These are phyloP conservation scores for Pelecanoides urinatrix DNA, from an alignment of 2,113 vertebrate species.

Conservation along the genomic window DNA sequence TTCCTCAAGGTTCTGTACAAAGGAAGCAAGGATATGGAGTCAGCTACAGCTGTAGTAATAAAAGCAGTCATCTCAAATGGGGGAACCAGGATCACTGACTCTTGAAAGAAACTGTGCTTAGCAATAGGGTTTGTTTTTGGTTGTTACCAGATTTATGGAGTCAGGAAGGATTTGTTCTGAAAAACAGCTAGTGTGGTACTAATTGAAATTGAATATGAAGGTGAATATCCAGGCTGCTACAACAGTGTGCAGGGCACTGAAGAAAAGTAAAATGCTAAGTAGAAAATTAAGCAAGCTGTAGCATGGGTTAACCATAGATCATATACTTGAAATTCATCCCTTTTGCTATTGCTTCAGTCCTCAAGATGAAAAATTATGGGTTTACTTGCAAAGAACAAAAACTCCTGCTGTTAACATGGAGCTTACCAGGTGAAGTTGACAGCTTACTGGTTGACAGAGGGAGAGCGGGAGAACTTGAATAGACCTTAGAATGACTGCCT, in stretches of 20 bases:
- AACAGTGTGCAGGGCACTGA: neutral
- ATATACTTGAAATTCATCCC: neutral
- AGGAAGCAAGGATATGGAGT: neutral
- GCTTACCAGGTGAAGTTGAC: neutral
- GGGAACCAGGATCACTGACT: neutral
- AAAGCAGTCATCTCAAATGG: neutral
- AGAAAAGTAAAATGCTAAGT: neutral
- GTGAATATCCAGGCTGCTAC: neutral
- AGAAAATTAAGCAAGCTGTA: neutral
- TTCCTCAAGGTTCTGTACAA: neutral
- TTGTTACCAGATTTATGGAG: neutral
- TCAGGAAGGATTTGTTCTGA: neutral
- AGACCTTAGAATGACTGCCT: neutral
- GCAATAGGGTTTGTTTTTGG: neutral
- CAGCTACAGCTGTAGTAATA: neutral
- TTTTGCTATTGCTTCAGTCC: neutral
- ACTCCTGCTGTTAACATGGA: neutral
- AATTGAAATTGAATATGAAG: neutral
- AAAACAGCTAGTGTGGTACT: neutral
- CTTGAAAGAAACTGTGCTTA: neutral
- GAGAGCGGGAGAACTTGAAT: neutral
- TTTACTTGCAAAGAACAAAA: neutral
- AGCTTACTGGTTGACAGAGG: neutral
- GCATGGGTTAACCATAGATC: neutral
- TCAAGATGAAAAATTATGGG: neutral